phyloP scores from a whole-genome alignment of 1,140 invertebrate genomes.

The Akabosia matsudoensis region DNA sequence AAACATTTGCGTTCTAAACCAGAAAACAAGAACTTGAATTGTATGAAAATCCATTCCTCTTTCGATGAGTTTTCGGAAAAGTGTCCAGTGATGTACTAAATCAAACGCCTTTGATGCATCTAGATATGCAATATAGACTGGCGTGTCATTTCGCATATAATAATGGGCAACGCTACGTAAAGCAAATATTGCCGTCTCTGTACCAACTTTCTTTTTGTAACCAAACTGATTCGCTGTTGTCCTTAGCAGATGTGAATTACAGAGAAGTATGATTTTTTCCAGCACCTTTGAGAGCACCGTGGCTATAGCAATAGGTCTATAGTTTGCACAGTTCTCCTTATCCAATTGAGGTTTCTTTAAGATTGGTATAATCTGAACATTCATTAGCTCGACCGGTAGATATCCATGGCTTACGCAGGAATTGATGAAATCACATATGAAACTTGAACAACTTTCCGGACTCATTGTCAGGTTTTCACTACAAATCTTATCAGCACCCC shows the following conservation, averaged over 20 bases:
- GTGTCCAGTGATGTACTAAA: background rate
- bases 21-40: background rate
- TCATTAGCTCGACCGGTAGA: background rate
- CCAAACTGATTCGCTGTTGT: slow-evolving; percentile 11
- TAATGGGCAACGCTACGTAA: background rate
- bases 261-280: background rate
- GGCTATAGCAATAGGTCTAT: slow-evolving; percentile 11
- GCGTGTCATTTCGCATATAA: background rate
- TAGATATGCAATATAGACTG: slow-evolving; percentile 8
- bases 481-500: background rate
- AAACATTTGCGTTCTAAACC: background rate
- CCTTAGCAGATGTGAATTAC: background rate
- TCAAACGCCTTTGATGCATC: slow-evolving; percentile 21
- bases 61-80: background rate
- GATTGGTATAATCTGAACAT: background rate
- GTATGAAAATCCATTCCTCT: background rate
- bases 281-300: slow-evolving; percentile 5
- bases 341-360: background rate
- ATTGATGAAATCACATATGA: background rate
- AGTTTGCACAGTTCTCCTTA: background rate
- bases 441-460: no score
- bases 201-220: slow-evolving; percentile 1
- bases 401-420: no score
- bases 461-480: background rate
- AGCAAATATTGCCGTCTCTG: background rate